Base-by-base conservation (phyloP, 2,888 invertebrate genomes). In the Euzetes globulus region DNA sequence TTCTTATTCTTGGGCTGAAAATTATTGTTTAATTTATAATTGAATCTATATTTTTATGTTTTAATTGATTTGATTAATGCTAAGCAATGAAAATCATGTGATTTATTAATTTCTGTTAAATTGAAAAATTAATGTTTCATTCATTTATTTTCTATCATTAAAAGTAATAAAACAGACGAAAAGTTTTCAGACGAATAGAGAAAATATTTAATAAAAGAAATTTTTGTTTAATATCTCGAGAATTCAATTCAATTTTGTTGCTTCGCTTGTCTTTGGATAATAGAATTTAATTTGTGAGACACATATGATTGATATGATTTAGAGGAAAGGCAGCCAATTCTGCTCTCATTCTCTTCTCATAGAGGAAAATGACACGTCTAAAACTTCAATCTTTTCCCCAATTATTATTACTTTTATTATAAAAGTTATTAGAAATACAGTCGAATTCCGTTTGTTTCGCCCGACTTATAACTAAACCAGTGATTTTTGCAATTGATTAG, bases 271-370 rank as follows among this genome's bases (percentile, higher is more conserved):
- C 70, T 45, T 70, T 47, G 13, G 25, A 37, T 70, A 47, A 47
- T 45, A 70, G 45, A 70, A 70, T 70, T 70, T 70, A 70, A 70
- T 70, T 70, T 70, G 45, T 19, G 19, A 70, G 45, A 45, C 45
- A 25, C 1, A 29, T 70, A 41, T 70, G 70, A 70, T 70, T 70
- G 70, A 70, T 37, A 17, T 65, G 63, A 37, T 65, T 65, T n/a
- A 19, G 52, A 52, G n/a, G n/a, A 65, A 65, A 37, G 33, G 37
- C 7, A 13, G 19, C 27, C 19, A 65, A 60, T 33, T 29, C 27
- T 60, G 25, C 6, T 29, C 60, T 60, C 33, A 27, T 13, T 17
- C 17, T 29, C n/a, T 60, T 25, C n/a, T n/a, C n/a, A n/a, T n/a
- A n/a, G n/a, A n/a, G n/a, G n/a, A n/a, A n/a, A 41, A 9, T 13